Base-by-base conservation (phyloP, 1,140 invertebrate species). In the Wasmannia auropunctata region DNA sequence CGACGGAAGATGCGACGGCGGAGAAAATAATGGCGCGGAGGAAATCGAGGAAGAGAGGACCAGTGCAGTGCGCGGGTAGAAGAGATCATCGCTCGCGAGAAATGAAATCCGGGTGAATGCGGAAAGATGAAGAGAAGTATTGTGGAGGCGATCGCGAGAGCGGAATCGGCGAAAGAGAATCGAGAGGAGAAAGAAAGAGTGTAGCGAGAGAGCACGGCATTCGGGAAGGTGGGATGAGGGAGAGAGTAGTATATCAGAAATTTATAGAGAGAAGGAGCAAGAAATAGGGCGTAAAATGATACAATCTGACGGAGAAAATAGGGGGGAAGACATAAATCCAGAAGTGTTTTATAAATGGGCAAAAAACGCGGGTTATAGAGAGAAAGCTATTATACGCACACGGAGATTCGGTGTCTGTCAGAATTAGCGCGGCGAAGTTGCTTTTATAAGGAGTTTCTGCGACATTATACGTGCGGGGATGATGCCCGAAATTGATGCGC, bases 21-120 rank as follows among this genome's bases (percentile, higher is more conserved):
- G n/a, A 46, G 67, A 58, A 74, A 83, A 74, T 83, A 83, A 83
- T 83, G 37, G 67, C n/a, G n/a, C 67, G 28, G n/a, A 34, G 43
- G 37, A 72, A 77, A 87, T 60, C 58, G 65, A 79, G 37, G 4
- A 69, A 81, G n/a, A 81, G 51, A 25, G 19, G 10, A 40, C 6
- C 14, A 3, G n/a, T n/a, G n/a, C n/a, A 19, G 65, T 25, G 3
- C 22, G 79, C 54, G 63, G n/a, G 56, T n/a, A 37, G 28, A 37
- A 25, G 62, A 76, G 63, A 90, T 83, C 56, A 49, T 67, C 22
- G 43, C 31, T n/a, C n/a, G 60, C 72, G 54, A 63, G 79, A 56
- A 87, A 31, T 58, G 40, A 56, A 72, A 83, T 56, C 43, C 46
- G 43, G 10, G n/a, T 72, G 51, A 74, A 37, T 25, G 79, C 8